Base-by-base conservation (phyloP, 2,797 vertebrate species). In the Myripristis murdjan region DNA sequence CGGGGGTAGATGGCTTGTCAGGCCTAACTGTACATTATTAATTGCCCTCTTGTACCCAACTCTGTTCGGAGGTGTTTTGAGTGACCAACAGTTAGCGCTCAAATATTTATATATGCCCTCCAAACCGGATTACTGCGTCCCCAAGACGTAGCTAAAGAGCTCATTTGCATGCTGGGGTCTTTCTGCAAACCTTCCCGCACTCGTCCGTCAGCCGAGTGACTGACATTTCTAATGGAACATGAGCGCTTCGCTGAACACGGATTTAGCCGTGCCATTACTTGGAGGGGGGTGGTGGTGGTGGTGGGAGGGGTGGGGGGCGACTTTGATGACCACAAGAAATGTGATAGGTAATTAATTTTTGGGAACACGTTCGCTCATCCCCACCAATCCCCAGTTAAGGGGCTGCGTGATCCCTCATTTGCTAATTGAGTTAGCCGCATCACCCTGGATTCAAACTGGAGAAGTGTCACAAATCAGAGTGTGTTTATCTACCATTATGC, bases 51-150 rank as follows among this genome's bases (percentile, higher is more conserved):
- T 77, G 79, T 85, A 79, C 58, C 60, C 70, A 68, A 66, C 75
- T 86, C 84, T 65, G 35, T 87, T 82, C 70, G 37, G 60, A 84
- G 76, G 79, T 82, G 72, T 81, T 90, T 73, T 85, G 81, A 92
- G 62, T 81, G 90, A 84, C 86, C 89, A 83, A 57, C 67, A 82
- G 58, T 71, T 81, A 70, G 62, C 15, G 14, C 64, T 93, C 67
- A 87, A 70, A 91, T 93, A 95, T 95, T 94, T 77, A 95, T 95
- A 71, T 86, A 95, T 94, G 85, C 90, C 79, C 78, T 62, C 43
- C 28, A 94, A 95, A 95, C 78, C 67, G 57, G 82, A 95, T 95
- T 94, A 95, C 69, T 26, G 23, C 62, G 58, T 89, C 65, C 47
- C 53, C 48, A 51, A 77, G 92, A 94, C 87, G 39, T 6, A 85